phyloP scores from a whole-genome alignment of 2,888 invertebrate species.

The Orthosia incerta region DNA sequence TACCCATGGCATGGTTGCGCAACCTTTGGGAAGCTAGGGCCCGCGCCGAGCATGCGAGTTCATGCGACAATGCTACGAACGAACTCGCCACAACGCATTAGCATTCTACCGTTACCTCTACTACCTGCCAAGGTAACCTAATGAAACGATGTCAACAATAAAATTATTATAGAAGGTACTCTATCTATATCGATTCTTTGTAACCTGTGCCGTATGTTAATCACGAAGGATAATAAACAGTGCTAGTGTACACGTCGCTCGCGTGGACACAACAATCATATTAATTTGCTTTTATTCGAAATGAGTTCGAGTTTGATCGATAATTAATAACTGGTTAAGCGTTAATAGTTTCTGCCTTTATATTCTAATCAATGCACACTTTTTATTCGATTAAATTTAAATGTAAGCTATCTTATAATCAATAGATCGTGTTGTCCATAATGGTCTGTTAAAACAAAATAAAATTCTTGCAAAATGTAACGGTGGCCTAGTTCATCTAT shows the following conservation, averaged over 20 bases:
- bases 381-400: conserved; percentile 15
- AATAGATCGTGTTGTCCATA: background rate
- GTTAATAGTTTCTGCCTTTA: conserved; percentile 21
- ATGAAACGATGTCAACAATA: conserved; percentile 70
- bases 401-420: background rate
- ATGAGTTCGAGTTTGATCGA: conserved; percentile 43
- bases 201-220: conserved; percentile 53
- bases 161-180: conserved; percentile 38
- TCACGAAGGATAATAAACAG: conserved; percentile 50
- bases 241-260: conserved; percentile 16
- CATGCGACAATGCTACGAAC: conserved; percentile 80
- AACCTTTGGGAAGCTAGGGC: conserved; percentile 82
- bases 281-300: conserved; percentile 40
- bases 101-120: conserved; percentile 89
- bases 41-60: conserved; percentile 65
- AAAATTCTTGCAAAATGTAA: conserved; percentile 30
- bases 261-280: conserved; percentile 31
- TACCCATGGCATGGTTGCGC: conserved; percentile 82
- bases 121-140: conserved; percentile 79
- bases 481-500: conserved; percentile 8
- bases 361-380: conserved; percentile 8
- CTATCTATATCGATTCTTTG: conserved; percentile 46
- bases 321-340: conserved; percentile 47
- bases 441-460: background rate
- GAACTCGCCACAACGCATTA: conserved; percentile 81